Base-by-base conservation (phyloP, 2,888 invertebrate genomes). In the Capitulum mitella region DNA sequence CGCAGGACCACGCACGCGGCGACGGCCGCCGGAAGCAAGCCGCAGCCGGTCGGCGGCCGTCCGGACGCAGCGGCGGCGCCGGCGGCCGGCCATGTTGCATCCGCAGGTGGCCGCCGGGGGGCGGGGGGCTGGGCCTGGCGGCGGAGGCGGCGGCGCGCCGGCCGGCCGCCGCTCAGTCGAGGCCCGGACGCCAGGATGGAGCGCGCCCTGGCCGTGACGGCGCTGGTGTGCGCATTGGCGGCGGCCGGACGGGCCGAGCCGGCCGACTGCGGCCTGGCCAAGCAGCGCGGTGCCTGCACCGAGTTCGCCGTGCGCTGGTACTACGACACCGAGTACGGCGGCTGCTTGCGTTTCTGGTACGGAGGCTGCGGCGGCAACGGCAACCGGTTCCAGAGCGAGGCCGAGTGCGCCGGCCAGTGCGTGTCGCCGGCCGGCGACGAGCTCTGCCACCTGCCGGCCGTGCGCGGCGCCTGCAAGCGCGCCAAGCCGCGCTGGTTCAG, bases 301-400 rank as follows among this genome's bases (percentile, higher is more conserved):
- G 14, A 14, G 29, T 75, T 75, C 75, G 46, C 43, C n/a, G 46
- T 46, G 46, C 75, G 46, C 75, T 79, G 78, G 78, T 79, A 64
- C 75, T 79, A 48, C 51, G 78, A 79, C 37, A 34, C 32, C 34
- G 51, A 78, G 43, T 79, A 70, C 37, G 79, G 79, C 48, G 79
- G 78, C 34, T 79, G 79, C 51, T 74, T 61, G 54, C 54, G 70
- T 26, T 79, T 79, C 78, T 79, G 79, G 79, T 79, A 78, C 54
- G 79, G 79, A 37, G 79, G 78, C 46, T 79, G 79, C 75, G 64
- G 48, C 32, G 78, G 78, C 46, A 78, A 78, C 51, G 37, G 40
- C 29, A 79, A 79, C 70, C 78, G 70, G 43, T 79, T 79, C 58
- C 75, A 51, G n/a, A 77, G 48, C 58, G 79, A 79, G 54, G 48